Percentiles rank a stretch among this genome's conserved stretches.
Evolutionary conservation across 1,140 invertebrate species (phyloP).

Genomic region (Drosophila novamexicana): DNA sequence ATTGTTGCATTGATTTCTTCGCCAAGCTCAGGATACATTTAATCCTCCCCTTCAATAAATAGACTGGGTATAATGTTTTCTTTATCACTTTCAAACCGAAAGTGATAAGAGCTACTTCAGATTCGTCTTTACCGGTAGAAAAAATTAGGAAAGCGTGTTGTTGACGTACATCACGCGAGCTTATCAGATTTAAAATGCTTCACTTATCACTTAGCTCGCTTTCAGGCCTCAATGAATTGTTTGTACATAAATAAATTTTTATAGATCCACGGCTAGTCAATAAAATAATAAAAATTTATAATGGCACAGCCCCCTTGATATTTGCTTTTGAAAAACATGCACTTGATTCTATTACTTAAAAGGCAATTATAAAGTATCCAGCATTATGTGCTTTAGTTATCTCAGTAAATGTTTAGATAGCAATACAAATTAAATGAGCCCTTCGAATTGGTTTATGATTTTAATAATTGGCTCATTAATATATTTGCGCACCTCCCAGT

Average conservation of each 20-base stretch:
- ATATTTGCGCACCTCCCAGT: constrained; percentile 45
- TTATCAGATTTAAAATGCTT: constrained; percentile 10
- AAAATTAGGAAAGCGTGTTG: too few relatives aligned
- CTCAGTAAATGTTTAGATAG: neutral
- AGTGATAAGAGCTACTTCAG: neutral
- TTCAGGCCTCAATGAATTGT: neutral
- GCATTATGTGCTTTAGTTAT: neutral
- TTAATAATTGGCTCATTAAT: constrained; percentile 67
- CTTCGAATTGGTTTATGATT: constrained; percentile 61
- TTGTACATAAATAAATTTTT: neutral
- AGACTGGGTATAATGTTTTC: too few relatives aligned
- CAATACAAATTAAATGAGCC: neutral
- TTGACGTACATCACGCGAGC: constrained; percentile 1
- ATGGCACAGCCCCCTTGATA: neutral
- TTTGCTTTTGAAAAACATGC: constrained; percentile 6
- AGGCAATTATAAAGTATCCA: too few relatives aligned
- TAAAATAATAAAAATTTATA: constrained; percentile 9
- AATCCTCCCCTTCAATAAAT: too few relatives aligned
- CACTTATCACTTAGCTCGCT: neutral
- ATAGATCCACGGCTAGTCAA: neutral
- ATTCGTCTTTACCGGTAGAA: neutral
- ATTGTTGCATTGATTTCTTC: too few relatives aligned
- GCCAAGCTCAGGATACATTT: too few relatives aligned
- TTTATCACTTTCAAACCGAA: neutral
- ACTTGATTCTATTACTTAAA: too few relatives aligned